phyloP scores from a whole-genome alignment of 1,140 invertebrate species.

The Vollenhovia emeryi region DNA sequence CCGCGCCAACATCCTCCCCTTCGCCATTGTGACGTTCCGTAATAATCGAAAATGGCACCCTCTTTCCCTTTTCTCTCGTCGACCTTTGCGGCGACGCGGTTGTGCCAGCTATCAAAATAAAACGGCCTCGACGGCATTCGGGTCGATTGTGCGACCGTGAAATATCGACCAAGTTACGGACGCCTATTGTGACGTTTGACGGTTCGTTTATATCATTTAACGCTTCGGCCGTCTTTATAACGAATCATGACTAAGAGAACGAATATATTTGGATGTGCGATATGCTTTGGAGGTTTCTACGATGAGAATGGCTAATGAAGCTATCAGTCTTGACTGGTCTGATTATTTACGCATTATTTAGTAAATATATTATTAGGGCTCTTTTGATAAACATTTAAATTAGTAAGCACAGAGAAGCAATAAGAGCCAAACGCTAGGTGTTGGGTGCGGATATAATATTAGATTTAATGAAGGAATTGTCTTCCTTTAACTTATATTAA shows the following conservation, averaged over 20 bases:
- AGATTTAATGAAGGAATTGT: neutral
- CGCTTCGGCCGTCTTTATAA: conserved; percentile 41
- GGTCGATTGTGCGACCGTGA: conserved; percentile 61
- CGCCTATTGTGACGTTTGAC: conserved; percentile 62
- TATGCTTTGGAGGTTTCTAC: neutral
- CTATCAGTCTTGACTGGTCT: neutral
- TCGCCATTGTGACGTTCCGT: conserved; percentile 43
- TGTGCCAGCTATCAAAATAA: conserved; percentile 60
- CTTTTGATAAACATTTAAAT: no score
- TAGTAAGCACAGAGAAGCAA: no score
- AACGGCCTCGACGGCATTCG: conserved; percentile 19
- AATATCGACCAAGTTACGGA: conserved; percentile 64
- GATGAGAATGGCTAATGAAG: neutral
- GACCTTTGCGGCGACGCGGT: conserved; percentile 31
- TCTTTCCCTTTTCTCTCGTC: conserved; percentile 51
- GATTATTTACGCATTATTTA: no score
- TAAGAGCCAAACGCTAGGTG: no score
- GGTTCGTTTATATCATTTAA: conserved; percentile 67
- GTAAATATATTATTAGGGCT: no score
- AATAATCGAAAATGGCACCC: conserved; percentile 62
- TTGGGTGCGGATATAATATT: no score
- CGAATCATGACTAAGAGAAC: conserved; percentile 31
- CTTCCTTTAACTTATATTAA: neutral
- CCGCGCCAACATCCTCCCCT: conserved; percentile 51
- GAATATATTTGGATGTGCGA: conserved; percentile 44